Percentiles rank a stretch among this genome's conserved stretches.
Conservation (phyloP, 2,113 vertebrate genomes). For the Cyprinus carpio region DNA sequence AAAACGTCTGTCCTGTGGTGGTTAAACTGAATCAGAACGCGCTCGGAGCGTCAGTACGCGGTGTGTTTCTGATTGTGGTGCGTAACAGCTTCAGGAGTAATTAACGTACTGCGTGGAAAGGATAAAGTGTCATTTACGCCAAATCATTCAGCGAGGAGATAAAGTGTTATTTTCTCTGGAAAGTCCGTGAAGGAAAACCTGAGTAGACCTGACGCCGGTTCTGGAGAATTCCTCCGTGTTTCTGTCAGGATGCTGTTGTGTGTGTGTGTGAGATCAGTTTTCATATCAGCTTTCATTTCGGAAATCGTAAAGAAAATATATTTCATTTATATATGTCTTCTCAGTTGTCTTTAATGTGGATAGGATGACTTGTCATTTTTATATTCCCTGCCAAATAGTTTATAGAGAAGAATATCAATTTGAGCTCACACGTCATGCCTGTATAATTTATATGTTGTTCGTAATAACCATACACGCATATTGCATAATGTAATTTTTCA, state of each 20-base stretch:
- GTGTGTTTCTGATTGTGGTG: background rate
- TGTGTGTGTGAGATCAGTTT: background rate
- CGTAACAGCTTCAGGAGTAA: background rate
- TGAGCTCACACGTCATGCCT: background rate
- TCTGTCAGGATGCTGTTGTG: no score
- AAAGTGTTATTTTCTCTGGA: background rate
- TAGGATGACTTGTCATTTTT: background rate
- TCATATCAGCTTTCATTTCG: background rate
- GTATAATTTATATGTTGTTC: background rate
- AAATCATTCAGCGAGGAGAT: background rate
- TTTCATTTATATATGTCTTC: background rate
- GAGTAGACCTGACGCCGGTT: no score
- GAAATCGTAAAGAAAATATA: background rate
- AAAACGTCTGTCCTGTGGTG: background rate
- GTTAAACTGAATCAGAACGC: background rate
- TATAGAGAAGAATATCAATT: background rate
- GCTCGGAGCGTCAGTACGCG: no score
- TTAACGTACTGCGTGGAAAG: background rate
- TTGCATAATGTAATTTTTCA: background rate
- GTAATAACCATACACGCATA: background rate
- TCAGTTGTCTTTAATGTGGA: background rate
- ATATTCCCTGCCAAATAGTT: background rate
- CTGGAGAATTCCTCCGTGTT: background rate
- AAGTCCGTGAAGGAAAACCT: background rate
- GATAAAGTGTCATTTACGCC: constrained; percentile 20